These are phyloP conservation scores for Brachionus paranguensis DNA, from an alignment of 1,140 invertebrate genomes.

Conservation along the genomic window DNA sequence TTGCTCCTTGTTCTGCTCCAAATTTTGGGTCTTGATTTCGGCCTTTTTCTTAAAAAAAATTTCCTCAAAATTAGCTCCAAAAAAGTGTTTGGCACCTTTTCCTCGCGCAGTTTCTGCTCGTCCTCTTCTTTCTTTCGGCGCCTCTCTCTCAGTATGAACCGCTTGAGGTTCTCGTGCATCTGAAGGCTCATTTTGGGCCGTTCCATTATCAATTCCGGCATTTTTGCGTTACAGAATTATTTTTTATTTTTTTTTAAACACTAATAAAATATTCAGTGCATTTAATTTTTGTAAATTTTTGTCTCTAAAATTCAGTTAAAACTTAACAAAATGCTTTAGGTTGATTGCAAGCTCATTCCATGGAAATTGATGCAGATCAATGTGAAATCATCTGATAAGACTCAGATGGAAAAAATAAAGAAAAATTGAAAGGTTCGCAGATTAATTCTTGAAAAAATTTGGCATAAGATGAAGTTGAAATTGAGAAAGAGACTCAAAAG, in stretches of 20 bases:
- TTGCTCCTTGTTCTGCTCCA: constrained; percentile 28
- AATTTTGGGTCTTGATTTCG: constrained; percentile 20
- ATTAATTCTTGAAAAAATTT: no score
- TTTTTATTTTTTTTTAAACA: background rate
- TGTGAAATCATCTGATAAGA: no score
- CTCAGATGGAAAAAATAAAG: no score
- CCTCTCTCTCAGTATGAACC: constrained; percentile 17
- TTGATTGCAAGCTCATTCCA: no score
- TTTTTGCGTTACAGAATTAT: background rate
- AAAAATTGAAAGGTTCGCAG: no score
- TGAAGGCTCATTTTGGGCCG: constrained; percentile 32
- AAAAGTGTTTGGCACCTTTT: background rate
- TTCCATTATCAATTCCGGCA: constrained; percentile 38
- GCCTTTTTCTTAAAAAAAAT: constrained; percentile 27
- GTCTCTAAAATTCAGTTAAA: constrained; percentile 55
- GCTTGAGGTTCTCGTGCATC: constrained; percentile 21
- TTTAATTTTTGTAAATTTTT: background rate
- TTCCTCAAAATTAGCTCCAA: background rate
- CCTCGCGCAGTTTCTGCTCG: constrained; percentile 21
- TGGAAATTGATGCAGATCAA: no score
- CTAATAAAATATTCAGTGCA: background rate
- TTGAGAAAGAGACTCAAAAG: no score
- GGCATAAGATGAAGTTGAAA: no score
- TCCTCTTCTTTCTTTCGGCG: constrained; percentile 29
- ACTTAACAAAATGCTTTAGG: background rate